phyloP scores from a whole-genome alignment of 1,140 invertebrate genomes.

The Cryptotermes secundus region DNA sequence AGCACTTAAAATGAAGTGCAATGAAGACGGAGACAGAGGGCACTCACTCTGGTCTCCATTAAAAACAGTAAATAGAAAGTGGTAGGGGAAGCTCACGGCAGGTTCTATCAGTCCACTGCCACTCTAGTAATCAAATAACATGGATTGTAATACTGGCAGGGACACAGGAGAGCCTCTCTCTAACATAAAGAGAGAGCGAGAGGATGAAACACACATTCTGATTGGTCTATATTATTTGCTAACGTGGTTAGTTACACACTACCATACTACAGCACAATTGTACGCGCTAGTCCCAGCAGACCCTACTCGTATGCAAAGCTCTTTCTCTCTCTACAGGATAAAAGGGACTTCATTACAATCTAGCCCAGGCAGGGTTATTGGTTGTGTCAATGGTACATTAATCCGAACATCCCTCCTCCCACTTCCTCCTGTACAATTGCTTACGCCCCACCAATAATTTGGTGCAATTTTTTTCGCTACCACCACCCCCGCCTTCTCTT shows the following conservation, averaged over 20 bases:
- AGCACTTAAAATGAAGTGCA: conserved; percentile 15
- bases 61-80: conserved; percentile 12
- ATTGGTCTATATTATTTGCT: conserved; percentile 18
- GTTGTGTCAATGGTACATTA: conserved; percentile 16
- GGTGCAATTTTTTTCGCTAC: conserved; percentile 11
- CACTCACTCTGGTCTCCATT: neutral
- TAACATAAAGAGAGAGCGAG: neutral
- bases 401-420: neutral
- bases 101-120: neutral
- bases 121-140: neutral
- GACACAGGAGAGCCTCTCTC: neutral
- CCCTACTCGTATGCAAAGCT: too few species aligned
- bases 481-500: neutral
- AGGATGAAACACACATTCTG: neutral
- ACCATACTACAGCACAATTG: neutral
- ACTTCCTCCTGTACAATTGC: neutral
- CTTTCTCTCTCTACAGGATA: neutral
- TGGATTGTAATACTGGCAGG: neutral
- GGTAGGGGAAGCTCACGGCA: too few species aligned
- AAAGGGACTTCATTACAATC: conserved; percentile 18
- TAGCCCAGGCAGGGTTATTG: neutral
- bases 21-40: neutral
- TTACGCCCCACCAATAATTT: conserved; percentile 1
- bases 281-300: neutral
- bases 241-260: conserved; percentile 11